phyloP scores from a whole-genome alignment of 2,888 invertebrate genomes.

The Scaptomyza cyrtandrae region DNA sequence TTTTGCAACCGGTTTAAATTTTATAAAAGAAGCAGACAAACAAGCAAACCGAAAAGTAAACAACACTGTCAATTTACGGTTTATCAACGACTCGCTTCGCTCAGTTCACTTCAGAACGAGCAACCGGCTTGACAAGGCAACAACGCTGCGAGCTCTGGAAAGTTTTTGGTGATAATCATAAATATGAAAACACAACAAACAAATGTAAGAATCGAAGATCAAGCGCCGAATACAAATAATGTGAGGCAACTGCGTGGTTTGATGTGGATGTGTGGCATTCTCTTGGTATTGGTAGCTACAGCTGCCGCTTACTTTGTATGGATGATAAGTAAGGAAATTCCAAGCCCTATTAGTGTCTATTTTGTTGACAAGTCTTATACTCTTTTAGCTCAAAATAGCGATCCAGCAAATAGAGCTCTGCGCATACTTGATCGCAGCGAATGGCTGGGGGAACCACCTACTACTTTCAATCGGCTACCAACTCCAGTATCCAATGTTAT shows the following conservation, averaged over 20 bases:
- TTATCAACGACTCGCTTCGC: slow-evolving; percentile 34
- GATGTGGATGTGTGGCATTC: slow-evolving; percentile 47
- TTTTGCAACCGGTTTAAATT: slow-evolving; percentile 25
- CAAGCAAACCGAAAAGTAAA: slow-evolving; percentile 20
- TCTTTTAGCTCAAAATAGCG: slow-evolving; percentile 24
- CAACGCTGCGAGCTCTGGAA: slow-evolving; percentile 7
- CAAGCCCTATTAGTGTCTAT: neutral
- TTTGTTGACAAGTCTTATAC: neutral
- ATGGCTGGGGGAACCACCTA: slow-evolving; percentile 71
- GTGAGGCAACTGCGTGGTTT: slow-evolving; percentile 40
- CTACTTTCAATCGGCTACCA: slow-evolving; percentile 24
- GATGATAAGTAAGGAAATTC: slow-evolving; percentile 50
- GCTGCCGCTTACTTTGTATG: slow-evolving; percentile 53
- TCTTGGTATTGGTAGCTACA: slow-evolving; percentile 50
- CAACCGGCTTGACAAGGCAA: slow-evolving; percentile 49
- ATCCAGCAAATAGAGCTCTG: slow-evolving; percentile 28
- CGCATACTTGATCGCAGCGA: slow-evolving; percentile 73
- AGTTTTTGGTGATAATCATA: neutral
- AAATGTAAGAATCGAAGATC: slow-evolving; percentile 19
- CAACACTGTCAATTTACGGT: slow-evolving; percentile 28
- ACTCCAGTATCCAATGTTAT: slow-evolving; percentile 61
- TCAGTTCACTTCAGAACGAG: slow-evolving; percentile 47
- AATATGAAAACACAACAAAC: slow-evolving; percentile 19
- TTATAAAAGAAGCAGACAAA: slow-evolving; percentile 25
- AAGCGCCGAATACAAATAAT: slow-evolving; percentile 8